Percentiles rank a stretch among this genome's conserved stretches.
These are phyloP conservation scores for Caranx melampygus DNA, from an alignment of 2,113 vertebrate genomes.

Conservation along the genomic window DNA sequence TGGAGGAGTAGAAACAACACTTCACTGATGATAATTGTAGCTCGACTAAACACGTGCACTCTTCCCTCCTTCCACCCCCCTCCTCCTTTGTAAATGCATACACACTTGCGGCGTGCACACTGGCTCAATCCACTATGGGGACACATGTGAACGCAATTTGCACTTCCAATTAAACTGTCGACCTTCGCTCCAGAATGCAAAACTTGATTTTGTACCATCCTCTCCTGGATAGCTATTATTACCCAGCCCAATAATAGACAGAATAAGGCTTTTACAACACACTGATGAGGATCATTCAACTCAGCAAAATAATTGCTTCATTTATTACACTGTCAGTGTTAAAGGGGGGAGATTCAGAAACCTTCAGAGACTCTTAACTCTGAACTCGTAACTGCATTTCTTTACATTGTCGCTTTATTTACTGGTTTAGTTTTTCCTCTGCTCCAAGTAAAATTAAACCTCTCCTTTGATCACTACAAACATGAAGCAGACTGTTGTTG, in stretches of 20 bases:
- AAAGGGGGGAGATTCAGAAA: conserved; percentile 7
- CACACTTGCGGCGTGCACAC: conserved; percentile 55
- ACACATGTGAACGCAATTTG: conserved; percentile 92
- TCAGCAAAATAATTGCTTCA: conserved; percentile 63
- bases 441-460: neutral
- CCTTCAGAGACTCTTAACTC: neutral
- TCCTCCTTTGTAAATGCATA: conserved; percentile 50
- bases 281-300: conserved; percentile 36
- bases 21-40: conserved; percentile 42
- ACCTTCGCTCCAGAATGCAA: conserved; percentile 89
- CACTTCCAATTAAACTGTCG: conserved; percentile 95
- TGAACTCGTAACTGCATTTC: neutral
- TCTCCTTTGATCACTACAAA: neutral
- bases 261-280: conserved; percentile 45
- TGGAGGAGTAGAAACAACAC: conserved; percentile 51
- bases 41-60: conserved; percentile 50
- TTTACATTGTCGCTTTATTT: neutral
- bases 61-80: conserved; percentile 40
- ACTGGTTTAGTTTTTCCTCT: neutral
- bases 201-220: conserved; percentile 84
- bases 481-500: neutral
- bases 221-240: conserved; percentile 82
- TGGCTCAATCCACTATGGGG: conserved; percentile 87
- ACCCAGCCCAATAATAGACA: conserved; percentile 55
- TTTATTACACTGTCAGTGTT: conserved; percentile 39